These are phyloP conservation scores for Phaenicophaeus curvirostris DNA, from an alignment of 2,797 vertebrate genomes.

Conservation along the genomic window DNA sequence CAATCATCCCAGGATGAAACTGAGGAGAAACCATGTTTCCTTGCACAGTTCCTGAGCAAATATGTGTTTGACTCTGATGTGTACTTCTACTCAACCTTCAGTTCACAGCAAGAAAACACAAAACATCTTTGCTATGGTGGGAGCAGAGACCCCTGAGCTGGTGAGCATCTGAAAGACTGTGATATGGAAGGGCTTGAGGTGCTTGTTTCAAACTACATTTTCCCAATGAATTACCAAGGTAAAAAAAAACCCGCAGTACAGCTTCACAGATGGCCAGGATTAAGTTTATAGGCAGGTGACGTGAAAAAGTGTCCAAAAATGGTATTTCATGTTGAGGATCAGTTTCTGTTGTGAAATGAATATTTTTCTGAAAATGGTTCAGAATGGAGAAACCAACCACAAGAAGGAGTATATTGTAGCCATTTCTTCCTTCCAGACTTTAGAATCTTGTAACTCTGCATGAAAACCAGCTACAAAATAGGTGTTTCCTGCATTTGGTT, in stretches of 20 bases:
- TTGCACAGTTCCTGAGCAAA: not conserved
- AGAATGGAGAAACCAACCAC: not conserved
- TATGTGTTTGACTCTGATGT: not conserved
- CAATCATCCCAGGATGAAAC: not conserved
- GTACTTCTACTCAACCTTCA: not conserved
- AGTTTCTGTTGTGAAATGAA: not conserved
- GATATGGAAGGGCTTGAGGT: not conserved
- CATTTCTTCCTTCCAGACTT: not conserved
- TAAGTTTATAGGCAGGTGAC: not conserved
- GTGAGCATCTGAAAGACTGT: not conserved
- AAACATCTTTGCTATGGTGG: not conserved
- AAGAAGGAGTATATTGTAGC: not conserved
- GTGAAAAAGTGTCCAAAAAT: not conserved
- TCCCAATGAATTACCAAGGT: not conserved
- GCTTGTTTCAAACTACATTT: not conserved
- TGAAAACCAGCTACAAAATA: not conserved
- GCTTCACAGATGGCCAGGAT: not conserved
- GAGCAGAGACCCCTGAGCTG: not conserved
- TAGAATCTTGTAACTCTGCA: not conserved
- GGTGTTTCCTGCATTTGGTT: not conserved
- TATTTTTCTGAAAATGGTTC: not conserved
- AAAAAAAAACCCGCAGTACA: not conserved
- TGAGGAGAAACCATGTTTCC: not conserved
- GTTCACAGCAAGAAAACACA: not conserved
- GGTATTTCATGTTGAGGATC: not conserved